These are phyloP conservation scores for Euproctis similis DNA, from an alignment of 2,888 invertebrate species.

Conservation along the genomic window DNA sequence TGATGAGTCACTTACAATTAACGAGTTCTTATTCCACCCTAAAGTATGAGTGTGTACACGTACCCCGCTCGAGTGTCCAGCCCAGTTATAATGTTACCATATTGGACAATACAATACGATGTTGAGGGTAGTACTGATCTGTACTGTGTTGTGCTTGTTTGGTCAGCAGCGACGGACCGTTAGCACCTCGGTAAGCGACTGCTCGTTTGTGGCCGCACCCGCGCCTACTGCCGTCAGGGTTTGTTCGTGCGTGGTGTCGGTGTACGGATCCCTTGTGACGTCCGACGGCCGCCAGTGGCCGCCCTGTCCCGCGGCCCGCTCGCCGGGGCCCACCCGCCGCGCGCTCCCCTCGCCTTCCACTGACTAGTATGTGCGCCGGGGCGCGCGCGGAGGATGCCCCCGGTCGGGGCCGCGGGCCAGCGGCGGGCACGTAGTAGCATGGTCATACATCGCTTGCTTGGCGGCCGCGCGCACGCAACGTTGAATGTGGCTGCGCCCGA, in stretches of 20 bases:
- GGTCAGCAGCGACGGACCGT: conserved; percentile 75
- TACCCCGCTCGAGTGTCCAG: conserved; percentile 33
- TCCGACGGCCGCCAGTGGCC: conserved; percentile 60
- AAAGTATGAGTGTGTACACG: conserved; percentile 30
- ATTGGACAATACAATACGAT: conserved; percentile 44
- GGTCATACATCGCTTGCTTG: conserved; percentile 74
- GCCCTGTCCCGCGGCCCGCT: conserved; percentile 20
- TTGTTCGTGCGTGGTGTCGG: conserved; percentile 57
- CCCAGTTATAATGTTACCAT: conserved; percentile 36
- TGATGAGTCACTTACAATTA: conserved; percentile 27
- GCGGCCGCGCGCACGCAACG: conserved; percentile 73
- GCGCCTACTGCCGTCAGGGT: conserved; percentile 50
- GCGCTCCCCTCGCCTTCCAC: conserved; percentile 9
- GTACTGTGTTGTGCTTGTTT: conserved; percentile 73
- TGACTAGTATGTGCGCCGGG: conserved; percentile 13
- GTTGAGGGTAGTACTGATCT: conserved; percentile 69
- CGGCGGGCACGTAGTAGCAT: conserved; percentile 66
- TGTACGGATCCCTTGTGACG: conserved; percentile 69
- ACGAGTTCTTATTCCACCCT: conserved; percentile 26
- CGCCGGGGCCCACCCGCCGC: conserved; percentile 10
- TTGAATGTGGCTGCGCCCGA: conserved; percentile 75
- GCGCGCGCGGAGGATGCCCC: conserved; percentile 16
- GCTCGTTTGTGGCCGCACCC: conserved; percentile 54
- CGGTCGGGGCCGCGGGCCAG: conserved; percentile 27
- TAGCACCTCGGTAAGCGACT: conserved; percentile 73